Evolutionary conservation across 2,888 invertebrate species (phyloP).

Genomic region (Vesta saturnalis): DNA sequence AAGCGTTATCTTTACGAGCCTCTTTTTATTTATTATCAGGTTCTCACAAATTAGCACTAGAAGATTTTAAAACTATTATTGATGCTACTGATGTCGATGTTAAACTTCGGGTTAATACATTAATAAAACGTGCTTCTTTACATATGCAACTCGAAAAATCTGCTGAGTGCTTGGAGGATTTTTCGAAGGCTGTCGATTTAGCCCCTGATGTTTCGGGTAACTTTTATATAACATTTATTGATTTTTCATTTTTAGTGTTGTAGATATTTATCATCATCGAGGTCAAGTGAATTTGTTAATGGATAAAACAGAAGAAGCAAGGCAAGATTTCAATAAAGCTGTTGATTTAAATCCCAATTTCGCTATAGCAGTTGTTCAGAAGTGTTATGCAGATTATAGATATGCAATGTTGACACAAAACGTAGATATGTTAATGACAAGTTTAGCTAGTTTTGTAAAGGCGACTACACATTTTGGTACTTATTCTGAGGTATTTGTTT

Average conservation of each 20-base stretch:
- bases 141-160: slow-evolving; percentile 81
- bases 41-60: slow-evolving; percentile 75
- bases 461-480: slow-evolving; percentile 82
- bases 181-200: slow-evolving; percentile 78
- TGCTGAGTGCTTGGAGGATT: slow-evolving; percentile 80
- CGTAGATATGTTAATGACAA: slow-evolving; percentile 70
- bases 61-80: slow-evolving; percentile 78
- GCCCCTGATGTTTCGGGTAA: slow-evolving; percentile 72
- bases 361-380: slow-evolving; percentile 88
- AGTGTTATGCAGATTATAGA: slow-evolving; percentile 87
- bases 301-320: slow-evolving; percentile 83
- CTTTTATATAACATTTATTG: neutral
- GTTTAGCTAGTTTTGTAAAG: slow-evolving; percentile 78
- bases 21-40: slow-evolving; percentile 86
- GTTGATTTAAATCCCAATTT: slow-evolving; percentile 85
- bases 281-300: slow-evolving; percentile 88
- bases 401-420: slow-evolving; percentile 56
- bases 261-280: slow-evolving; percentile 91
- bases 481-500: slow-evolving; percentile 86
- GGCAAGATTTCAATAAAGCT: slow-evolving; percentile 84
- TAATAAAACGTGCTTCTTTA: slow-evolving; percentile 88
- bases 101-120: slow-evolving; percentile 81
- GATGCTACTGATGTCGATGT: slow-evolving; percentile 69
- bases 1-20: slow-evolving; percentile 82
- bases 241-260: slow-evolving; percentile 24